Evolutionary conservation across 2,113 vertebrate species (phyloP), one percentile per base, ranked within the genome.

Genomic region (Gadus chalcogrammus): DNA sequence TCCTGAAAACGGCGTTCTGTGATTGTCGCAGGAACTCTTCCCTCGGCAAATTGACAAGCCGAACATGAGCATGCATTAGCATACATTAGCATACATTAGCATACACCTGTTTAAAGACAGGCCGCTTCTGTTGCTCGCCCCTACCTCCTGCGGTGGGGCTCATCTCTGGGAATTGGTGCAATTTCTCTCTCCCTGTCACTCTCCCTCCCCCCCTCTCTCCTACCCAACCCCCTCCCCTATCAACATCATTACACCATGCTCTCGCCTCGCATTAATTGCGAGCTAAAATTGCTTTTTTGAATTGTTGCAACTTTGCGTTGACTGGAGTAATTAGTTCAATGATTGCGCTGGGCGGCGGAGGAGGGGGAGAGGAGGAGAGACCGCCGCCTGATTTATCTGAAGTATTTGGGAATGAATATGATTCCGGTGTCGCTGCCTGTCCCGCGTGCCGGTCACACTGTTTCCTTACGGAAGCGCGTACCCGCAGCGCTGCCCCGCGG

Each of bases 301-400:
- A 60, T 71, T 64, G n/a, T 72, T 69, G 64, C 8, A 81, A 65
- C 67, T 64, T 48, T 64, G 61, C 61, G 64, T 73, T 65, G 77
- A 71, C 59, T 74, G 74, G 68, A 64, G 62, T 74, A 68, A 71
- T 73, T 70, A 79, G 52, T 56, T 20, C 52, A 59, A 58, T 69
- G 60, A 74, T 63, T 74, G 65, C 67, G 52, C 67, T 72, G 53
- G 73, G 24, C 67, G 22, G 48, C 20, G 42, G 16, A 13, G 9
- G 8, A 8, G 38, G 38, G 38, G 38, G 38, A 8, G 38, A 11
- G 38, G 38, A 13, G 42, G 9, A 58, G 55, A 58, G 55, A 6
- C 13, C n/a, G 15, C 55, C n/a, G 5, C 15, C 55, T 58, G n/a
- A 58, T 58, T 58, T 16, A 58, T 58, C 55, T 8, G 16, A 58